Evolutionary conservation across 23 tunicate genomes (phyloP).

Genomic region (Diplosoma virens): DNA sequence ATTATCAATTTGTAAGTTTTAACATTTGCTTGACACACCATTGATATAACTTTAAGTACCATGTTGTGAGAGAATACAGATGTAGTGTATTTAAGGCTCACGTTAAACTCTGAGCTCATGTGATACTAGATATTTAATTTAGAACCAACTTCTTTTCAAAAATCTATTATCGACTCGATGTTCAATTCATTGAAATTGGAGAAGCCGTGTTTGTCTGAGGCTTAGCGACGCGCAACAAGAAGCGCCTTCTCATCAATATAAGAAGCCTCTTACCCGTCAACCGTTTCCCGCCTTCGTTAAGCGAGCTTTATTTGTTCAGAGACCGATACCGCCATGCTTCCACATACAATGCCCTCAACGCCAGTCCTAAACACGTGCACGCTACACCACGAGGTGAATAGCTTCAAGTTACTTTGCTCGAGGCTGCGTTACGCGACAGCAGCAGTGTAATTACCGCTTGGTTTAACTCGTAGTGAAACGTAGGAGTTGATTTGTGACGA

Average conservation of each 20-base stretch:
- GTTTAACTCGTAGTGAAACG: too few relatives aligned
- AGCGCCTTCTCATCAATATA: background rate
- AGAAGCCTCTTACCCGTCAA: background rate
- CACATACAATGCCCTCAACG: background rate
- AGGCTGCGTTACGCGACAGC: too few relatives aligned
- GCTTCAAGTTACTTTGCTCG: background rate
- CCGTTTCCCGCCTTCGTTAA: constrained; percentile 5
- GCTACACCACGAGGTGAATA: constrained; percentile 2
- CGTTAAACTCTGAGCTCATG: too few relatives aligned
- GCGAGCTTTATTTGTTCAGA: background rate
- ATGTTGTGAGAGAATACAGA: too few relatives aligned
- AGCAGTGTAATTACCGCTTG: too few relatives aligned
- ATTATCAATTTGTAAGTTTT: too few relatives aligned
- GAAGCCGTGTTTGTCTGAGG: background rate
- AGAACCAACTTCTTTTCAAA: background rate
- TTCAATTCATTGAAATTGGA: constrained; percentile 1
- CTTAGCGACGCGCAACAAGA: background rate
- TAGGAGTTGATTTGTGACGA: too few relatives aligned
- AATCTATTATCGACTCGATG: too few relatives aligned
- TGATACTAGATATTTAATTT: too few relatives aligned
- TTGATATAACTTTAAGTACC: too few relatives aligned
- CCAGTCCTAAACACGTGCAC: background rate
- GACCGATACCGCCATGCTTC: constrained; percentile 1
- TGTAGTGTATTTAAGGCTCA: too few relatives aligned
- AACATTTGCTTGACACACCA: too few relatives aligned